phyloP scores from a whole-genome alignment of 2,113 vertebrate species.

The Oncorhynchus keta region DNA sequence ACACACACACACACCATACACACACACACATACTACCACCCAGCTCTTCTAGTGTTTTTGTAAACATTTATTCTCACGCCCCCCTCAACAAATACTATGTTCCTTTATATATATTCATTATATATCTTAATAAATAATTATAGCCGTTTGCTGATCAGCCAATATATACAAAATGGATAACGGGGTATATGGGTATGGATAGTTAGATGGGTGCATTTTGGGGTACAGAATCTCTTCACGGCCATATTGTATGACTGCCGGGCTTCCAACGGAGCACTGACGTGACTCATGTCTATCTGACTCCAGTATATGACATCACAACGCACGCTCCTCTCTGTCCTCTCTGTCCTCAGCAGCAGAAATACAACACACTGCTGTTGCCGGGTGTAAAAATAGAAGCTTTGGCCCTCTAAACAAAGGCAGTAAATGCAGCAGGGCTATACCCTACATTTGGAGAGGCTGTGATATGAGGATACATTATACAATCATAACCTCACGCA shows the following conservation, averaged over 20 bases:
- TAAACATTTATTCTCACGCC: neutral
- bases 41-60: neutral
- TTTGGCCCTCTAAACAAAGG: slow-evolving; percentile 8
- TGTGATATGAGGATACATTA: slow-evolving; percentile 3
- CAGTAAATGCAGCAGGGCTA: neutral
- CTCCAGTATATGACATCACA: slow-evolving; percentile 67
- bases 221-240: slow-evolving; percentile 9
- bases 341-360: slow-evolving; percentile 28
- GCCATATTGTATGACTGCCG: neutral
- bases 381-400: neutral
- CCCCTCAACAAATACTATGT: neutral
- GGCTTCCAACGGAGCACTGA: slow-evolving; percentile 56
- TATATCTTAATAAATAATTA: neutral
- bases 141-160: neutral
- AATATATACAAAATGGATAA: neutral
- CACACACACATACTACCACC: neutral
- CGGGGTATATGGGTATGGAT: neutral
- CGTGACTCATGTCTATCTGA: slow-evolving; percentile 69
- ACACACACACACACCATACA: neutral
- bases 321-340: slow-evolving; percentile 48
- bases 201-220: slow-evolving; percentile 28
- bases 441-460: neutral
- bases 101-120: no score
- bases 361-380: slow-evolving; percentile 7
- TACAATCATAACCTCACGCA: neutral